Evolutionary conservation across 2,797 vertebrate species (phyloP), one percentile per base, ranked within the genome.

Genomic region (Syndactyla subalaris): DNA sequence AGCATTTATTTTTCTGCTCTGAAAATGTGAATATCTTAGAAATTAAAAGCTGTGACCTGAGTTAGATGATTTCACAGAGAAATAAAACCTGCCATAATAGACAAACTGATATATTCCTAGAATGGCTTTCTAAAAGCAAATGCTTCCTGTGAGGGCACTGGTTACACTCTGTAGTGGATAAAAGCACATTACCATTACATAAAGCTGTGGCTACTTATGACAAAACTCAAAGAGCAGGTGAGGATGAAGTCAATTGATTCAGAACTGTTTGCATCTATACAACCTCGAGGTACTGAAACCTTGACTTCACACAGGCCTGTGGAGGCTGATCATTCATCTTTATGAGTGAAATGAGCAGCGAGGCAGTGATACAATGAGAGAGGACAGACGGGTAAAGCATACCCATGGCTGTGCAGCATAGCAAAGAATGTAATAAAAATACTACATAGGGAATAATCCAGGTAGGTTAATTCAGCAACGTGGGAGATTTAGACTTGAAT

Each of bases 21-120:
- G 67, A 89, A 92, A 81, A 81, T 11, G 7, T 46, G 43, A 62
- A 21, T 78, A 82, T 67, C 70, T 78, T 84, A 59, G 67, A 93
- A 90, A 92, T 93, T 76, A 92, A 90, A 89, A 87, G 39, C 17
- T 83, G 59, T 88, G 55, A 70, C 61, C 30, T 41, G 29, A 90
- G 23, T 51, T 46, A 78, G 27, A 27, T 94, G 65, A 82, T 86
- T 18, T 73, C 48, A 75, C 32, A 59, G 52, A 79, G 67, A 93
- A 82, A 88, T 88, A 90, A 91, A 86, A 49, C 48, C 26, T 79
- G 14, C 21, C 76, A 62, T 75, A 71, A 51, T 30, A 94, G 65
- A 38, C 29, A 43, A 67, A 79, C 21, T 0, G 4, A 63, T 27
- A 45, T 55, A 45, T 76, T 80, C 34, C 77, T 72, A 57, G 49